A percentile compares a stretch with the other conserved stretches of the same genome.
Evolutionary conservation across 2,888 invertebrate genomes (phyloP).

Genomic region (Hirtodrosophila alboralis): DNA sequence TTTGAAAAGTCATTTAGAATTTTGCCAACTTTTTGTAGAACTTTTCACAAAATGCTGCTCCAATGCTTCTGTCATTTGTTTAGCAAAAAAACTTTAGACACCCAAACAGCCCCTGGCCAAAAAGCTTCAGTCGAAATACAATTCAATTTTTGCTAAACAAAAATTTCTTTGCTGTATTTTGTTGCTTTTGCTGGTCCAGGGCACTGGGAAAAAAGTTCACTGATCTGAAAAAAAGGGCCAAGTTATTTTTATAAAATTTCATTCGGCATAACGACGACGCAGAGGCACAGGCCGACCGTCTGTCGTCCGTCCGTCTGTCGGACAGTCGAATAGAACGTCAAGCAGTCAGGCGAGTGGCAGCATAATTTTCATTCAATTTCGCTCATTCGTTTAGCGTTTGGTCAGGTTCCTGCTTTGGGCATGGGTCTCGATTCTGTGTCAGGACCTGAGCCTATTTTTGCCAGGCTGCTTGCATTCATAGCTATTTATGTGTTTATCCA

Average conservation of each 20-base stretch:
- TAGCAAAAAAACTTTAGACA: constrained; percentile 21
- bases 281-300: constrained; percentile 2
- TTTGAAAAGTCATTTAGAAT: constrained; percentile 2
- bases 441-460: constrained; percentile 1
- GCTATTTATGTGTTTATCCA: constrained; percentile 75
- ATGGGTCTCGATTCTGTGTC: constrained; percentile 1
- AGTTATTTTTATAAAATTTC: constrained; percentile 74
- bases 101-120: constrained; percentile 30
- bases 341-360: constrained; percentile 45
- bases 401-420: constrained; percentile 25
- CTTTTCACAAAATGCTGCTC: constrained; percentile 13
- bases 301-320: constrained; percentile 5
- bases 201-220: constrained; percentile 58
- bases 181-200: constrained; percentile 21
- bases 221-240: constrained; percentile 78
- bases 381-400: constrained; percentile 65
- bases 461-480: constrained; percentile 42
- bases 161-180: constrained; percentile 35
- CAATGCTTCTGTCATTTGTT: constrained; percentile 47
- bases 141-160: constrained; percentile 71
- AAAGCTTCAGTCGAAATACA: constrained; percentile 66
- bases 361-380: constrained; percentile 80
- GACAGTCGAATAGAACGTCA: constrained; percentile 9
- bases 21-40: constrained; percentile 24
- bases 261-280: constrained; percentile 40